Percentiles rank a stretch among this genome's conserved stretches.
Conservation (phyloP, 2,888 invertebrate species). For the Hydrotaea diabolus region DNA sequence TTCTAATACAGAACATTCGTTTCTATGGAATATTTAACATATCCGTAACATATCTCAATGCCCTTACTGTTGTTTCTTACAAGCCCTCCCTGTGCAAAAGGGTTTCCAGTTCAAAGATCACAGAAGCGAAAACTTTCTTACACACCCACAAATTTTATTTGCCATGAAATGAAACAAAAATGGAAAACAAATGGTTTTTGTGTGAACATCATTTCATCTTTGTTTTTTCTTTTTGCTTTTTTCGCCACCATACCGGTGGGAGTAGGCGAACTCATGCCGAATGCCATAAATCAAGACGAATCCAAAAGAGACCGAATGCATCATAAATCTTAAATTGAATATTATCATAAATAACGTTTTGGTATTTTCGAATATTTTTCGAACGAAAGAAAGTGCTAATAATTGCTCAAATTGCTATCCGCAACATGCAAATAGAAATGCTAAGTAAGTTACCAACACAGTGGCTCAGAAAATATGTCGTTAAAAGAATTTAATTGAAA, state of each 20-base stretch:
- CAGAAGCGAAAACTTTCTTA: neutral
- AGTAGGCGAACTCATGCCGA: neutral
- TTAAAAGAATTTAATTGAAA: too few relatives aligned
- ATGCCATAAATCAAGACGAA: conserved; percentile 51
- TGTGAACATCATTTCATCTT: neutral
- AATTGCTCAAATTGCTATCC: neutral
- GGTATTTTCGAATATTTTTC: neutral
- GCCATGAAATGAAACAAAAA: conserved; percentile 24
- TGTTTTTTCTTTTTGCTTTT: too few relatives aligned
- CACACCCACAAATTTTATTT: neutral
- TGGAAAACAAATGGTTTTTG: conserved; percentile 38
- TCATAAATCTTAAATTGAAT: conserved; percentile 51
- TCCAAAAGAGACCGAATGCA: conserved; percentile 36
- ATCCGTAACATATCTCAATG: too few relatives aligned
- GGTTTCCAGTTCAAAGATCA: neutral
- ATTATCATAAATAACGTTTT: conserved; percentile 11
- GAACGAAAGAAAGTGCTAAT: neutral
- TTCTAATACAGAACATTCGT: too few relatives aligned
- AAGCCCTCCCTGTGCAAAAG: neutral
- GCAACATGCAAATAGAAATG: neutral
- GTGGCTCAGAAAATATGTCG: too few relatives aligned
- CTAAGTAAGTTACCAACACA: too few relatives aligned
- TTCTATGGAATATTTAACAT: too few relatives aligned
- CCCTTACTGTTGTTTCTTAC: neutral
- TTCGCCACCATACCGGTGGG: neutral